These are phyloP conservation scores for Coreoperca whiteheadi DNA, from an alignment of 2,113 vertebrate genomes.

Conservation along the genomic window DNA sequence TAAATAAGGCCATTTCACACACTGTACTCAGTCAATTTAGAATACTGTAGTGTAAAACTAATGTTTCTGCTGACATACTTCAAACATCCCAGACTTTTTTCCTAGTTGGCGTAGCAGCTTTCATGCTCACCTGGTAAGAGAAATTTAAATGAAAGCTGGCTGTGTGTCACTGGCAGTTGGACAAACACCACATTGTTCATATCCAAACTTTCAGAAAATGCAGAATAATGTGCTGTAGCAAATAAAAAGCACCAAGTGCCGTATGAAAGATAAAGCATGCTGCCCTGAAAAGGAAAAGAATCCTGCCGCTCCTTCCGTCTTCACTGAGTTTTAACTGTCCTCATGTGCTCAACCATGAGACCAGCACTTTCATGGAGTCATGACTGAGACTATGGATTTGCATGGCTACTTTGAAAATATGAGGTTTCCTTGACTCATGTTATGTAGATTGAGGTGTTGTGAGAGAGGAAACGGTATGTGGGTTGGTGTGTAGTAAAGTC, in stretches of 20 bases:
- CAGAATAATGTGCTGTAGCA: constrained; percentile 9
- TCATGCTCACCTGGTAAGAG: constrained; percentile 5
- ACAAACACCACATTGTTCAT: constrained; percentile 11
- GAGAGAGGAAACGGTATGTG: neutral
- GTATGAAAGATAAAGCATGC: neutral
- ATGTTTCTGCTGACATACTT: neutral
- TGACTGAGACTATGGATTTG: neutral
- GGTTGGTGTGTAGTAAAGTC: neutral
- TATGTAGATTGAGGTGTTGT: neutral
- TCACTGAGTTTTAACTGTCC: constrained; percentile 50
- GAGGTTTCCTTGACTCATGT: neutral
- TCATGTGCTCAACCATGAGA: constrained; percentile 38
- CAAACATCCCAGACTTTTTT: neutral
- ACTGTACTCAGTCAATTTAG: neutral
- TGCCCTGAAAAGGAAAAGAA: constrained; percentile 28
- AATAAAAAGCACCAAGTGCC: neutral
- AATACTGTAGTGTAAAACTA: neutral
- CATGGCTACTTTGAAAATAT: neutral
- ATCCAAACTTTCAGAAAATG: constrained; percentile 19
- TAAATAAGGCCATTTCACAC: constrained; percentile 6
- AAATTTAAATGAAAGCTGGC: neutral
- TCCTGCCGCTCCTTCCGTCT: neutral
- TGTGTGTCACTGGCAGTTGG: constrained; percentile 5
- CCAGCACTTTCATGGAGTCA: constrained; percentile 24
- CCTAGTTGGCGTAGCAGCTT: constrained; percentile 3